Evolutionary conservation across 2,888 invertebrate species (phyloP), one percentile per base, ranked within the genome.

Genomic region (Acleris cristana): DNA sequence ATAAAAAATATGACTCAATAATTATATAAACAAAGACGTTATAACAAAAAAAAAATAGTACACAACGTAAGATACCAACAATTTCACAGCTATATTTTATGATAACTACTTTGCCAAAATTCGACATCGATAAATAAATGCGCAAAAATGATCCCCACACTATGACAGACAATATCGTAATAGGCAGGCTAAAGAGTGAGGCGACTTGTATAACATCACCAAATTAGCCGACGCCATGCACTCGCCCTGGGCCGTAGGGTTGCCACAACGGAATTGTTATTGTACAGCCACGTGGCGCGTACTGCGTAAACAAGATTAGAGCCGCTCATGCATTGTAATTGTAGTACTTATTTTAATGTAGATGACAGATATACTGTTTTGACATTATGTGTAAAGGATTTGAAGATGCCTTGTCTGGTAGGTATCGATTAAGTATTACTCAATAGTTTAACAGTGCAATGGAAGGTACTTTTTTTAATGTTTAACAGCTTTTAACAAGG

Each of bases 181-280:
- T 92, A 90, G 90, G 88, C 85, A 85, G 85, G 80, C 87, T 92
- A 91, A 92, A 91, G 90, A 92, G 89, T 89, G 89, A 89, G 81
- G 84, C 86, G 86, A 90, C 90, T 90, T 90, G 92, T 91, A 88
- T 82, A 90, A 92, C 91, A 92, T 91, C 86, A 88, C 92, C 90
- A 91, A 92, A 92, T 92, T 92, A 92, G 90, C 86, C 86, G 77
- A 81, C 40, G 82, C 85, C 88, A 87, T 88, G 87, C 86, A 87
- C 86, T 88, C 85, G 87, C 90, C 91, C 89, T 75, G 80, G 88
- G 54, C 73, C 53, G 26, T 77, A 92, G 90, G 92, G 92, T 72
- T 90, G 87, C 53, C 84, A 75, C 71, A 62, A 65, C 16, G 63
- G 52, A 64, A 63, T 62, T 62, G 56, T 66, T 66, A 62, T 66